phyloP scores from a whole-genome alignment of 2,888 invertebrate species.

The Hypselothyrea guttata region DNA sequence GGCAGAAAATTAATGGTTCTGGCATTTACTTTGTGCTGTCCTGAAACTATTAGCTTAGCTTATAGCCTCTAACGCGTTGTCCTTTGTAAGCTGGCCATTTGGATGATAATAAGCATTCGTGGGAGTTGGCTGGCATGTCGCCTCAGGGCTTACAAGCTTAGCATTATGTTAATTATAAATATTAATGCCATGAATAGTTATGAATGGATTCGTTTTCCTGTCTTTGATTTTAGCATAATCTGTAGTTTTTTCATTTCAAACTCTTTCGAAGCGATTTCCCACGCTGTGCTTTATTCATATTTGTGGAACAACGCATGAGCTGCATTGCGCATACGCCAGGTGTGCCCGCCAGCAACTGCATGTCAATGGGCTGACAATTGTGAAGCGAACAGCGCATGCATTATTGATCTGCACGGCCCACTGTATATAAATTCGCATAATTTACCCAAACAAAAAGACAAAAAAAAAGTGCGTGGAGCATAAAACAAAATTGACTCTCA shows the following conservation, averaged over 20 bases:
- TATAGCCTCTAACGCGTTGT: slow-evolving; percentile 39
- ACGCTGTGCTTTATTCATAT: slow-evolving; percentile 7
- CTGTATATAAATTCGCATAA: slow-evolving; percentile 27
- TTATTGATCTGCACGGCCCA: slow-evolving; percentile 18
- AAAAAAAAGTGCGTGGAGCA: slow-evolving; percentile 19
- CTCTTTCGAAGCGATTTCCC: neutral
- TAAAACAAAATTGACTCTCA: slow-evolving; percentile 40
- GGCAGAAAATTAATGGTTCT: slow-evolving; percentile 50
- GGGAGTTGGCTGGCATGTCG: neutral
- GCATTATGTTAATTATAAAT: slow-evolving; percentile 25
- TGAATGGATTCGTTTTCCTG: neutral
- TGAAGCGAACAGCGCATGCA: slow-evolving; percentile 17
- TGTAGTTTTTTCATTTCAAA: neutral
- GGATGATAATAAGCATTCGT: slow-evolving; percentile 35
- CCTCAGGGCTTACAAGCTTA: slow-evolving; percentile 5
- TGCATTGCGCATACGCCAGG: slow-evolving; percentile 58
- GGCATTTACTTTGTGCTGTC: slow-evolving; percentile 39
- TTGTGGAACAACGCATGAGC: slow-evolving; percentile 46
- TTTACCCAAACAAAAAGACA: slow-evolving; percentile 7
- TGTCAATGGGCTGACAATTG: slow-evolving; percentile 15
- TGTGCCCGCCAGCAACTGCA: slow-evolving; percentile 26
- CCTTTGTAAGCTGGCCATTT: slow-evolving; percentile 36
- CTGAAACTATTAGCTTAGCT: slow-evolving; percentile 48
- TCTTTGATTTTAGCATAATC: neutral
- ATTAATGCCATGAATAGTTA: slow-evolving; percentile 4